These are phyloP conservation scores for Rhamphomyia laevipes DNA, from an alignment of 2,888 invertebrate species.

Conservation along the genomic window DNA sequence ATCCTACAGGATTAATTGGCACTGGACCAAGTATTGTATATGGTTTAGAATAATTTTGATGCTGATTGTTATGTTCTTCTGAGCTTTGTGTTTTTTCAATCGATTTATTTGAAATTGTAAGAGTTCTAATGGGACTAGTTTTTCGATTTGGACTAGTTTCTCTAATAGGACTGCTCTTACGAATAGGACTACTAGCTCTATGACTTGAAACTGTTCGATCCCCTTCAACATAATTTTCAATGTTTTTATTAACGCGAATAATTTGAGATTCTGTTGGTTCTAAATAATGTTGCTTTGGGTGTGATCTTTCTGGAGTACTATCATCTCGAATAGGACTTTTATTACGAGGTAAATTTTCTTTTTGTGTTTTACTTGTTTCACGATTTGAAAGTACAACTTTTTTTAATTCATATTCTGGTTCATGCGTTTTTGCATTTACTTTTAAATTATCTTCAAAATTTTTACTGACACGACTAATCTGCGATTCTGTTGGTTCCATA, in stretches of 20 bases:
- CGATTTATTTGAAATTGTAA: constrained; percentile 6
- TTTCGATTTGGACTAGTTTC: no score
- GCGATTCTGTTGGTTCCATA: neutral
- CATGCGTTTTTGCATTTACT: no score
- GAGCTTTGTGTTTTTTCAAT: constrained; percentile 11
- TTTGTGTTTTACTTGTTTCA: neutral
- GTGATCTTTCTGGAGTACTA: neutral
- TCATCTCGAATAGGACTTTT: neutral
- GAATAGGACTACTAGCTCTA: no score
- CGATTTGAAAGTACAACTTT: neutral
- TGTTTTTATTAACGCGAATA: no score
- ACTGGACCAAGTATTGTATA: constrained; percentile 3
- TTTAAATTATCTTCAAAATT: no score
- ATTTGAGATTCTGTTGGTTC: neutral
- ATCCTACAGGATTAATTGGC: constrained; percentile 2
- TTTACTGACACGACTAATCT: no score
- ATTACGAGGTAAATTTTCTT: neutral
- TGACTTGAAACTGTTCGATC: no score
- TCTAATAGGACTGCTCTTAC: no score
- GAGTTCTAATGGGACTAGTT: constrained; percentile 14
- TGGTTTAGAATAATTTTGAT: constrained; percentile 5
- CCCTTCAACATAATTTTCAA: no score
- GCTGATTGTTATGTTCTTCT: constrained; percentile 10
- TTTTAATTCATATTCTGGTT: no score
- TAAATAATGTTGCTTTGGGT: neutral